Base-by-base conservation (phyloP, 2,797 vertebrate species). In the Clangula hyemalis region DNA sequence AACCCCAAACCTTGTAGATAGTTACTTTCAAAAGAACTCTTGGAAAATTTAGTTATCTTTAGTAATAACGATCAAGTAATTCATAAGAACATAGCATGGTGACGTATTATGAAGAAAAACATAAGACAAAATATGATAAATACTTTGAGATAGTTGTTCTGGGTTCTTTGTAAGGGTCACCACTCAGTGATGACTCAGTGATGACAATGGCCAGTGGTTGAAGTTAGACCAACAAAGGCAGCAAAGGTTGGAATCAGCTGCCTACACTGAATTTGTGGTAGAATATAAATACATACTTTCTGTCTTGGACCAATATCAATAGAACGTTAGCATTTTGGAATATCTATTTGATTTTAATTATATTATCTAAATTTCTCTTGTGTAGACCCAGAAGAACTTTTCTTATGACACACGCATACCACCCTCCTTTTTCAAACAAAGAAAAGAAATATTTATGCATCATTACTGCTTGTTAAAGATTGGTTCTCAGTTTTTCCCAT, bases 1-100 rank as follows among this genome's bases (percentile, higher is more conserved):
- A 75, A 19, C 0, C 0, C 6, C 36, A 53, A 70, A 11, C 5
- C 3, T 38, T 19, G 43, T 25, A 4, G 7, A 34, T 25, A 6
- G 22, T 28, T 54, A 38, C 30, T 92, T 83, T 66, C 28, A 5
- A 70, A 82, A 62, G 14, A 13, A n/a, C 28, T 77, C 27, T 38
- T 73, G 3, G 19, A 66, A 76, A 53, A 49, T 30, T 0, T 10
- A 34, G 1, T 38, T 66, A 51, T 38, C 3, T 11, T 65, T 61
- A 41, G 41, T 34, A 88, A 34, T 47, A 62, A 32, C 7, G 3
- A 74, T 36, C 9, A 61, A 75, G 7, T 49, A 72, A 38, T 61
- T 78, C 3, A 47, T n/a, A 79, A 75, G 20, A 81, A 64, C 9
- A 38, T 38, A 51, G 1, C 5, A 64, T 18, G 20, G 3, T 53